phyloP scores from a whole-genome alignment of 2,888 invertebrate species.

The Oscheius sp. region DNA sequence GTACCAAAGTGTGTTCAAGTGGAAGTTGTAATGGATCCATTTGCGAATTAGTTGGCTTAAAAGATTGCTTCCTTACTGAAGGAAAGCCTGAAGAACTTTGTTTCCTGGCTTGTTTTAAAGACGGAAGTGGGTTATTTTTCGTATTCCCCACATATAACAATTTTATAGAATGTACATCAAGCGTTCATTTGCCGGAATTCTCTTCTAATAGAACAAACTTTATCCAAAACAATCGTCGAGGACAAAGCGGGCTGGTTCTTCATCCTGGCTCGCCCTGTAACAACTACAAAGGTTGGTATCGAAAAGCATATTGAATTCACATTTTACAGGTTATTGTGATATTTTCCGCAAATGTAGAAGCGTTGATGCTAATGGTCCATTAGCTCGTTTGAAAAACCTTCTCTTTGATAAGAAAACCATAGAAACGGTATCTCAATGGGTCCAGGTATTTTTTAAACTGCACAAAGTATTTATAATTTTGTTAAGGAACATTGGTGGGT shows the following conservation, averaged over 20 bases:
- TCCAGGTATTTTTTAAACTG: conserved; percentile 41
- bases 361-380: conserved; percentile 97
- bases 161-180: conserved; percentile 66
- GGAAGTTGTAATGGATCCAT: conserved; percentile 87
- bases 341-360: conserved; percentile 98
- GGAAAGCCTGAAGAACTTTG: conserved; percentile 81
- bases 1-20: conserved; percentile 79
- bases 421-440: conserved; percentile 67
- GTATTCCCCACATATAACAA: background rate
- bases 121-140: conserved; percentile 65
- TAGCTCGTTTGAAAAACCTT: conserved; percentile 86
- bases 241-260: conserved; percentile 76
- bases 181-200: conserved; percentile 69
- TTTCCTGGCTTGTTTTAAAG: conserved; percentile 87
- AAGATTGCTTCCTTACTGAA: conserved; percentile 92
- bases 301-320: background rate
- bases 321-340: conserved; percentile 88
- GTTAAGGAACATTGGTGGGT: conserved; percentile 90
- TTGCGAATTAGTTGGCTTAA: conserved; percentile 91
- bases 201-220: conserved; percentile 57
- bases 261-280: conserved; percentile 97
- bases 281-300: conserved; percentile 81
- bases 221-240: conserved; percentile 62
- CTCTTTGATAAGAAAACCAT: conserved; percentile 70
- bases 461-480: background rate